phyloP scores from a whole-genome alignment of 2,113 vertebrate genomes.

The Gavialis gangeticus region DNA sequence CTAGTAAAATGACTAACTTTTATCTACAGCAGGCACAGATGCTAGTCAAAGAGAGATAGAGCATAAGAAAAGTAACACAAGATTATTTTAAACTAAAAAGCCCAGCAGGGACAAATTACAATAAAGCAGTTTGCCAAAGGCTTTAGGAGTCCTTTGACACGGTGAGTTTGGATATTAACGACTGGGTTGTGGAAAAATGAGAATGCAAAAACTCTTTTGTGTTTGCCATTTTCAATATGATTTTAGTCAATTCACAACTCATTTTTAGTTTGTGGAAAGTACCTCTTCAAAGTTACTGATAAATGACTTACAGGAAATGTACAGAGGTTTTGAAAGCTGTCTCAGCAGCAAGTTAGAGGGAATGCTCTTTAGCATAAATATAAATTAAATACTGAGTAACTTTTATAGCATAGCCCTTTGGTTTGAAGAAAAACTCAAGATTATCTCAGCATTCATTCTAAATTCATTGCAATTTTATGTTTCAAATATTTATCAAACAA shows the following conservation, averaged over 20 bases:
- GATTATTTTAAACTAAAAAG: not conserved
- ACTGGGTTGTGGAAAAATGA: not conserved
- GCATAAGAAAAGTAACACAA: not conserved
- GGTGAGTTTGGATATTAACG: not conserved
- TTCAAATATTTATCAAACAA: not conserved
- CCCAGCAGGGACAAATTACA: not conserved
- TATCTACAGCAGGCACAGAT: not conserved
- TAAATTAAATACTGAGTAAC: not conserved
- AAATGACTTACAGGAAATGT: not conserved
- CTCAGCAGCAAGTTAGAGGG: not conserved
- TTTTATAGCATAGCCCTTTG: not conserved
- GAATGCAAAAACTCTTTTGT: fast-evolving
- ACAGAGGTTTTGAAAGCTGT: not conserved
- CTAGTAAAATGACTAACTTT: not conserved
- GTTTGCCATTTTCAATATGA: not conserved
- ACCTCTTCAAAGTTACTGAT: not conserved
- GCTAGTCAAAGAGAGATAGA: not conserved
- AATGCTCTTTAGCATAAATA: not conserved
- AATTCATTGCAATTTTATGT: not conserved
- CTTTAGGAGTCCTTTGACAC: not conserved
- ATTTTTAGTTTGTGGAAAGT: constrained; percentile 9
- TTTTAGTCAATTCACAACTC: not conserved
- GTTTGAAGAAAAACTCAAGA: not conserved
- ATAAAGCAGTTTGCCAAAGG: not conserved
- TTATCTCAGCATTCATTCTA: not conserved